phyloP scores from a whole-genome alignment of 2,888 invertebrate species.

The Chelonus formosanus region DNA sequence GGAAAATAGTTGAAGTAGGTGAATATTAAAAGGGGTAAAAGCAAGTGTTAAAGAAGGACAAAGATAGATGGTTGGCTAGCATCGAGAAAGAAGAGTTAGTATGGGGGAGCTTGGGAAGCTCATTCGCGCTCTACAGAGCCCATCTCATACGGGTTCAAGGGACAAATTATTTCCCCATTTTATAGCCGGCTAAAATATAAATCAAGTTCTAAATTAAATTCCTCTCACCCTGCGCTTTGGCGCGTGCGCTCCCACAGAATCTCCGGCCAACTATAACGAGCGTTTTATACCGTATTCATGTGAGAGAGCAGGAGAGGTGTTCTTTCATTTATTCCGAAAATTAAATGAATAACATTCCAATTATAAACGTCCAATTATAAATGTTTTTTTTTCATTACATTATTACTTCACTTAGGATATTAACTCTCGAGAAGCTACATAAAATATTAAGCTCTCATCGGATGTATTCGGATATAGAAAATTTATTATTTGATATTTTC shows the following conservation, averaged over 20 bases:
- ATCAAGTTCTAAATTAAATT: slow-evolving; percentile 65
- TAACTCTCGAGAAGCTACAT: no score
- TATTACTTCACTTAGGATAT: no score
- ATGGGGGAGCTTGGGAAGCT: slow-evolving; percentile 22
- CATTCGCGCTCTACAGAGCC: slow-evolving; percentile 42
- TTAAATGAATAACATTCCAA: no score
- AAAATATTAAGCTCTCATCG: no score
- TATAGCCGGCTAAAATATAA: slow-evolving; percentile 64
- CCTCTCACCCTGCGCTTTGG: slow-evolving; percentile 45
- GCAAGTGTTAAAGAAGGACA: slow-evolving; percentile 8
- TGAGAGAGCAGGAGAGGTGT: slow-evolving; percentile 7
- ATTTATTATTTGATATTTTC: no score
- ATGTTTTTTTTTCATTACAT: no score
- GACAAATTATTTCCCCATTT: slow-evolving; percentile 65
- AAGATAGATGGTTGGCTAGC: slow-evolving; percentile 19
- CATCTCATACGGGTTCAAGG: slow-evolving; percentile 61
- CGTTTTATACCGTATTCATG: slow-evolving; percentile 57
- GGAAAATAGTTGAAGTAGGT: slow-evolving; percentile 17
- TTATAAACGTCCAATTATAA: no score
- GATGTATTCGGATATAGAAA: no score
- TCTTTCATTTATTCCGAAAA: no score
- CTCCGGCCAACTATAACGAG: slow-evolving; percentile 56
- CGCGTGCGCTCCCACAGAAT: slow-evolving; percentile 26
- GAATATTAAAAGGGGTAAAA: slow-evolving; percentile 11
- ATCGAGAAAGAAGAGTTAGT: slow-evolving; percentile 9